phyloP scores from a whole-genome alignment of 1,140 invertebrate genomes.

The Hylaeus anthracinus region DNA sequence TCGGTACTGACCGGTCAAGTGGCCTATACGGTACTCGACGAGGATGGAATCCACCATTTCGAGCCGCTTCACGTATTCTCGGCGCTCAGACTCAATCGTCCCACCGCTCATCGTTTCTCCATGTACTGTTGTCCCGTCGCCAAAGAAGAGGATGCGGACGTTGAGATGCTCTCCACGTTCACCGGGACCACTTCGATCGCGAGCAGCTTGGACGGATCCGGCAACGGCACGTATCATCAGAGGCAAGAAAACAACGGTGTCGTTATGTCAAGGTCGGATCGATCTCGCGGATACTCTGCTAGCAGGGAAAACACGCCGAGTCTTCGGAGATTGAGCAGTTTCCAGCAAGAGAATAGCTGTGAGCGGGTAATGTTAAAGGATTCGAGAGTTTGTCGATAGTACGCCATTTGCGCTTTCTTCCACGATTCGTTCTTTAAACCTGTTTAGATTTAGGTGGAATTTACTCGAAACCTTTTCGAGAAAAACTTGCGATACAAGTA shows the following conservation, averaged over 20 bases:
- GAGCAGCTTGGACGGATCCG: constrained; percentile 67
- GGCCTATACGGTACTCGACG: constrained; percentile 88
- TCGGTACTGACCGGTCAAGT: constrained; percentile 88
- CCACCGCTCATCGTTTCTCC: constrained; percentile 84
- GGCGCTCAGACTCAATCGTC: constrained; percentile 85
- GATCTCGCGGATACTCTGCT: constrained; percentile 61
- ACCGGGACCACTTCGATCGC: constrained; percentile 67
- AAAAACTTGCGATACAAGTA: too few species aligned
- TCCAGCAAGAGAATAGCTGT: constrained; percentile 61
- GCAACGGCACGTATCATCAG: constrained; percentile 62
- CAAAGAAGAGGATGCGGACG: constrained; percentile 80
- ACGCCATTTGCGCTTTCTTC: too few species aligned
- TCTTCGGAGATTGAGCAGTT: constrained; percentile 72
- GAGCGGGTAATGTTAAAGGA: constrained; percentile 69
- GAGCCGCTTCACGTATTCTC: constrained; percentile 88
- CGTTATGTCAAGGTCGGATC: constrained; percentile 68
- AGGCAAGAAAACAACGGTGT: constrained; percentile 66
- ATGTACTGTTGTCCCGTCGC: constrained; percentile 85
- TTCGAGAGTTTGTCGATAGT: too few species aligned
- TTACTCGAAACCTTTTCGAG: too few species aligned
- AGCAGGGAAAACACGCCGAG: constrained; percentile 78
- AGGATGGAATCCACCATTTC: constrained; percentile 88
- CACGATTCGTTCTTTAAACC: too few species aligned
- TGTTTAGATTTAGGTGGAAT: too few species aligned
- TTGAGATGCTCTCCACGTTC: constrained; percentile 71